Conservation (phyloP, 2,888 invertebrate species). For the Dichetophora obliterata region DNA sequence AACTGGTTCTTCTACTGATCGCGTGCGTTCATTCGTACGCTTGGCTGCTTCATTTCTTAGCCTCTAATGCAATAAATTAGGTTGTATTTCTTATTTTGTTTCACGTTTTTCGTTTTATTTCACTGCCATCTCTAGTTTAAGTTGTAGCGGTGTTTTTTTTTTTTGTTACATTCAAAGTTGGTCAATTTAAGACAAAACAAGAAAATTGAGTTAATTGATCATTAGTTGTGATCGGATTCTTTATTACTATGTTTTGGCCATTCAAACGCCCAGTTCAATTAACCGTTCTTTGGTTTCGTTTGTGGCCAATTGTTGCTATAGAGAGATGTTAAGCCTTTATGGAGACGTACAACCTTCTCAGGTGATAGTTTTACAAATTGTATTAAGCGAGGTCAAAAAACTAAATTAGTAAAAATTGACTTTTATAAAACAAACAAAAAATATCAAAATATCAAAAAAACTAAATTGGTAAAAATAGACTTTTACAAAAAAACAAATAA, state of each 20-base stretch:
- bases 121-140: background rate
- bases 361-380: too few relatives aligned
- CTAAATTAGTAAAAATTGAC: too few relatives aligned
- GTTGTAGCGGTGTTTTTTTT: background rate
- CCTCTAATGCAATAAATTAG: slow-evolving; percentile 25
- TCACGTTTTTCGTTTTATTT: background rate
- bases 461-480: too few relatives aligned
- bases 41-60: background rate
- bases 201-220: slow-evolving; percentile 39
- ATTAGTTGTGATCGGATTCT: slow-evolving; percentile 30
- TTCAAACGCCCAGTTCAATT: background rate
- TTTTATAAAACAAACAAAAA: too few relatives aligned
- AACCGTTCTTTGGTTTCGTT: background rate
- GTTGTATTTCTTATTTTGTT: slow-evolving; percentile 35
- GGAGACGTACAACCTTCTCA: too few relatives aligned
- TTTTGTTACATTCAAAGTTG: background rate
- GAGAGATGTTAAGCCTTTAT: too few relatives aligned
- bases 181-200: slow-evolving; percentile 26
- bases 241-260: background rate
- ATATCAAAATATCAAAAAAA: too few relatives aligned
- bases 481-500: too few relatives aligned
- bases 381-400: too few relatives aligned
- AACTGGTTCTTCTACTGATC: slow-evolving; percentile 25
- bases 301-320: too few relatives aligned
- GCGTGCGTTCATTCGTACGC: slow-evolving; percentile 20